Conservation (phyloP, 2,113 vertebrate species). For the Grammomys dolichurus region DNA sequence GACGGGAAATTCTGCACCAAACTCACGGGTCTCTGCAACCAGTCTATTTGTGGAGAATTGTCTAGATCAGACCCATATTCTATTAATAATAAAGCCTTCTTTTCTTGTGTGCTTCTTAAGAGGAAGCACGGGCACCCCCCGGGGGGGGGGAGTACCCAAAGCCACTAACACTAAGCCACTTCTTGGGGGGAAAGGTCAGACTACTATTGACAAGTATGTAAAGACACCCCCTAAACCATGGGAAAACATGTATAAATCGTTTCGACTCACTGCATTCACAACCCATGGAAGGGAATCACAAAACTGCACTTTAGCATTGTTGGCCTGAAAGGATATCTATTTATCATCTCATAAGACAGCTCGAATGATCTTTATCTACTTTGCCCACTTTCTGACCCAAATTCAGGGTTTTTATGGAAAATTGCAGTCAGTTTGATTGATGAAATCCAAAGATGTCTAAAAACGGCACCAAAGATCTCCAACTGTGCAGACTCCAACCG, state of each 20-base stretch:
- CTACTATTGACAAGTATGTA: constrained; percentile 88
- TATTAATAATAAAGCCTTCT: background rate
- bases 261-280: constrained; percentile 90
- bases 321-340: constrained; percentile 98
- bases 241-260: constrained; percentile 90
- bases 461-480: constrained; percentile 98
- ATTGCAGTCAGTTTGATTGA: constrained; percentile 99
- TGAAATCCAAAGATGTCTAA: constrained; percentile 99
- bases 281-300: constrained; percentile 89
- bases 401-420: constrained; percentile 99
- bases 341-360: constrained; percentile 99
- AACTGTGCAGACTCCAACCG: constrained; percentile 98
- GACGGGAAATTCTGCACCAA: constrained; percentile 33
- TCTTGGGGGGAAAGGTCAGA: constrained; percentile 84
- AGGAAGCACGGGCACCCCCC: background rate
- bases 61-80: constrained; percentile 29
- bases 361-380: constrained; percentile 98
- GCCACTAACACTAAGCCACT: constrained; percentile 76
- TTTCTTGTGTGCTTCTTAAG: constrained; percentile 37
- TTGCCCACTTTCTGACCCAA: constrained; percentile 98
- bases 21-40: background rate
- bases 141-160: background rate
- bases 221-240: constrained; percentile 89
- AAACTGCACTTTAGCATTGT: constrained; percentile 93
- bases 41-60: constrained; percentile 44